Conservation (phyloP, 1,140 invertebrate species). For the Orchestia grillus region DNA sequence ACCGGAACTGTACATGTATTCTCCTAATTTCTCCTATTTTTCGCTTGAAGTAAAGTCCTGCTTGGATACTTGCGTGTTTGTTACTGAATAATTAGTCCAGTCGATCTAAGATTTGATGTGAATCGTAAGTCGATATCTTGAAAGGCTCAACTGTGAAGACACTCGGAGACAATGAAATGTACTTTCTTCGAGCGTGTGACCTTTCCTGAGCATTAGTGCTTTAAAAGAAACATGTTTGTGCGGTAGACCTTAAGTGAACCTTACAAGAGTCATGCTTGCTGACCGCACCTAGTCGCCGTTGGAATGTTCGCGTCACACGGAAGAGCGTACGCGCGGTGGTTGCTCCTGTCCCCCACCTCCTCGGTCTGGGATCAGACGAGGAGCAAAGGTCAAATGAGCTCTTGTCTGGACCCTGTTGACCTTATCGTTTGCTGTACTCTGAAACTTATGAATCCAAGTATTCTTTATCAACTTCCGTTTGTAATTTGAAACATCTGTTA, state of each 20-base stretch:
- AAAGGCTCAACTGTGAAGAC: not conserved
- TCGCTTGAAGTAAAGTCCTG: too few species aligned
- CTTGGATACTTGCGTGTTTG: not conserved
- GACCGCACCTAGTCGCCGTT: not conserved
- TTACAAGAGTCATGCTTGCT: not conserved
- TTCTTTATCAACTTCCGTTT: not conserved
- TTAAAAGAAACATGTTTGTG: not conserved
- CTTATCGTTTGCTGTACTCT: not conserved
- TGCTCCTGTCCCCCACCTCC: not conserved
- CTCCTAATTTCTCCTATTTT: too few species aligned
- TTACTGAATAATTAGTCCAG: too few species aligned
- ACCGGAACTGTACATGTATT: too few species aligned
- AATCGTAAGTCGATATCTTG: not conserved
- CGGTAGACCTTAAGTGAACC: not conserved
- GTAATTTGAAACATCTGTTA: not conserved
- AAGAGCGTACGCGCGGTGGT: not conserved
- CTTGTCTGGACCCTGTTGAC: not conserved
- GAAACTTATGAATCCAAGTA: not conserved
- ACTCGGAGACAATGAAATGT: not conserved
- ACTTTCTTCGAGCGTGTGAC: not conserved
- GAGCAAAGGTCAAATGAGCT: conserved; percentile 1
- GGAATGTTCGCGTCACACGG: not conserved
- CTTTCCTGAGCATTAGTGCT: not conserved
- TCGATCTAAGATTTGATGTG: not conserved
- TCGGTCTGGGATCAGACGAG: not conserved